Evolutionary conservation across 1,140 invertebrate genomes (phyloP).

Genomic region (Galleria mellonella): DNA sequence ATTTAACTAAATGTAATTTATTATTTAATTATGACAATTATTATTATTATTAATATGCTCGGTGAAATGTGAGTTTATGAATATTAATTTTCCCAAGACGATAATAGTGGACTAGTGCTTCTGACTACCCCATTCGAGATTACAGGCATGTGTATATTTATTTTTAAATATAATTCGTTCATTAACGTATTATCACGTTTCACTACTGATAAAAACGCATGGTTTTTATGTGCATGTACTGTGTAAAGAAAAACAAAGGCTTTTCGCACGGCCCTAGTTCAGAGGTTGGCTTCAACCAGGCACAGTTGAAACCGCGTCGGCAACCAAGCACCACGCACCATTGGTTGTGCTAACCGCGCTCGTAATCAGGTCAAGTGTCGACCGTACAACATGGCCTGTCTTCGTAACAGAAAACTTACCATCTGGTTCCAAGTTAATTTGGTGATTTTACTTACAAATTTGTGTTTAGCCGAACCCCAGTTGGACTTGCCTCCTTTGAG

Average conservation of each 20-base stretch:
- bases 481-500: constrained; percentile 69
- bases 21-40: too few species aligned
- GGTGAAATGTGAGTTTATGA: too few species aligned
- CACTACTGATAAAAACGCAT: too few species aligned
- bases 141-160: too few species aligned
- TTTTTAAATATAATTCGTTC: too few species aligned
- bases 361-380: constrained; percentile 9
- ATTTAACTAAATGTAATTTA: too few species aligned
- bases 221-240: too few species aligned
- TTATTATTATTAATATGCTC: too few species aligned
- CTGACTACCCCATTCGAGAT: too few species aligned
- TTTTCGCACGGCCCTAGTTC: constrained; percentile 54
- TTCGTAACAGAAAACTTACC: constrained; percentile 25
- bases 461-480: constrained; percentile 54
- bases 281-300: constrained; percentile 19
- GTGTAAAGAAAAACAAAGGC: constrained; percentile 35
- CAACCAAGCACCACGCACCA: constrained; percentile 56
- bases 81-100: too few species aligned
- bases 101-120: too few species aligned
- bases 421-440: constrained; percentile 31
- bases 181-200: too few species aligned
- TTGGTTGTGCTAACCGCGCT: constrained; percentile 24
- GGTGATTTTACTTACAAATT: constrained; percentile 30
- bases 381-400: constrained; percentile 52
- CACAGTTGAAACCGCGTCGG: constrained; percentile 35